Percentiles rank a stretch among this genome's conserved stretches.
Evolutionary conservation across 1,140 invertebrate species (phyloP).

Genomic region (Theocolax elegans): DNA sequence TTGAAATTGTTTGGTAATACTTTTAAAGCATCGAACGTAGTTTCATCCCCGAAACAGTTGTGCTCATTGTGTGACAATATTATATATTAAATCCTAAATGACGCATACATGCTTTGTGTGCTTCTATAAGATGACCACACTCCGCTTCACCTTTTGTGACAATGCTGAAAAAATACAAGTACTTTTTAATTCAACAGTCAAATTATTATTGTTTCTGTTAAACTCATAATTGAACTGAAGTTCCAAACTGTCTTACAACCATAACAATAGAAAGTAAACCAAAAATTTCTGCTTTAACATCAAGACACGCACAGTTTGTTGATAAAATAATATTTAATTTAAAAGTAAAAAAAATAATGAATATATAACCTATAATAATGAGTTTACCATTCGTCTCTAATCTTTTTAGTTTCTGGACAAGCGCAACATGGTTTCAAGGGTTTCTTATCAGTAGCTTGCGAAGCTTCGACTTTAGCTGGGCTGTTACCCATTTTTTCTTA

Average conservation of each 20-base stretch:
- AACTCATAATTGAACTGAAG: too few species aligned
- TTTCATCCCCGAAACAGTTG: too few species aligned
- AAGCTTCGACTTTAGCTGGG: constrained; percentile 52
- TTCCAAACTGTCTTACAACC: too few species aligned
- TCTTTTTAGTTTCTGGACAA: constrained; percentile 95
- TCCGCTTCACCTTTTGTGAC: constrained; percentile 93
- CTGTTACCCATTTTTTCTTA: constrained; percentile 59
- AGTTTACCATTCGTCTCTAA: constrained; percentile 88
- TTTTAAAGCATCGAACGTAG: constrained; percentile 3
- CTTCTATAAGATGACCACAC: constrained; percentile 90
- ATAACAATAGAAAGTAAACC: too few species aligned
- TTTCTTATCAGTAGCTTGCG: constrained; percentile 69
- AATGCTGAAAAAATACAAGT: constrained; percentile 81
- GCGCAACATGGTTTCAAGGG: constrained; percentile 96
- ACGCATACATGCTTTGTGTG: constrained; percentile 96
- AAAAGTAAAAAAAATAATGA: too few species aligned
- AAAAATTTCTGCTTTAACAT: too few species aligned
- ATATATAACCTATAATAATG: constrained; percentile 28
- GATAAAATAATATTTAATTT: too few species aligned
- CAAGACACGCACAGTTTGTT: too few species aligned
- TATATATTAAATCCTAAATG: constrained; percentile 95
- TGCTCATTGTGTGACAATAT: too few species aligned
- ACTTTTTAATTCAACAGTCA: too few species aligned
- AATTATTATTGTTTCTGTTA: too few species aligned
- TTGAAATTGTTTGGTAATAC: constrained; percentile 11